Percentiles rank a stretch among this genome's conserved stretches.
phyloP scores from a whole-genome alignment of 2,113 vertebrate species.

The Aptenodytes patagonicus region DNA sequence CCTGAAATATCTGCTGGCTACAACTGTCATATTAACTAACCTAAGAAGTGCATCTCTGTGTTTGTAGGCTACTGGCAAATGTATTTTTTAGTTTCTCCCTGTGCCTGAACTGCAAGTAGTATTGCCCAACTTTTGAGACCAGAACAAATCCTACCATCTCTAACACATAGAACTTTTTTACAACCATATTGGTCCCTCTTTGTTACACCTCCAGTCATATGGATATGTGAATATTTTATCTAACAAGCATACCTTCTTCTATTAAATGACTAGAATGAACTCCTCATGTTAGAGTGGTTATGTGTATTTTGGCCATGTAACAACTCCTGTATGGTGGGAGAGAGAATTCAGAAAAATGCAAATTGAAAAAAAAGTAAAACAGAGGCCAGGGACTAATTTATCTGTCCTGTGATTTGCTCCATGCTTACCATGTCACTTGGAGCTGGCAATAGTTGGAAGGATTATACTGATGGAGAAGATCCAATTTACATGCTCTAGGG shows the following conservation, averaged over 20 bases:
- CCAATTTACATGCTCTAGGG: neutral
- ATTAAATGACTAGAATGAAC: neutral
- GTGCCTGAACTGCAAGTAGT: neutral
- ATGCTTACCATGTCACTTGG: neutral
- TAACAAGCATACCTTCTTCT: neutral
- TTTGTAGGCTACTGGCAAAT: neutral
- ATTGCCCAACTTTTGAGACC: neutral
- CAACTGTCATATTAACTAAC: neutral
- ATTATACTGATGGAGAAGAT: neutral
- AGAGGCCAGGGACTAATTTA: neutral
- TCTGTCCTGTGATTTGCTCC: neutral
- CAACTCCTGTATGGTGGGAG: neutral
- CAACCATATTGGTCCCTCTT: neutral
- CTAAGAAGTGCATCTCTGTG: neutral
- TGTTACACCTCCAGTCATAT: neutral
- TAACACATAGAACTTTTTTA: neutral
- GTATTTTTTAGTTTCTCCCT: neutral
- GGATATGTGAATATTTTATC: neutral
- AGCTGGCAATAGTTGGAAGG: neutral
- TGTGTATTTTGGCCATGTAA: neutral
- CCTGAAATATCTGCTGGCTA: neutral
- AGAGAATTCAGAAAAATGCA: neutral
- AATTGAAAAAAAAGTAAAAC: fast-evolving
- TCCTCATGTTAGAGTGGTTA: neutral
- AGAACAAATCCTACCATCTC: neutral